Evolutionary conservation across 2,888 invertebrate species (phyloP).

Genomic region (Leptopterna dolabrata): DNA sequence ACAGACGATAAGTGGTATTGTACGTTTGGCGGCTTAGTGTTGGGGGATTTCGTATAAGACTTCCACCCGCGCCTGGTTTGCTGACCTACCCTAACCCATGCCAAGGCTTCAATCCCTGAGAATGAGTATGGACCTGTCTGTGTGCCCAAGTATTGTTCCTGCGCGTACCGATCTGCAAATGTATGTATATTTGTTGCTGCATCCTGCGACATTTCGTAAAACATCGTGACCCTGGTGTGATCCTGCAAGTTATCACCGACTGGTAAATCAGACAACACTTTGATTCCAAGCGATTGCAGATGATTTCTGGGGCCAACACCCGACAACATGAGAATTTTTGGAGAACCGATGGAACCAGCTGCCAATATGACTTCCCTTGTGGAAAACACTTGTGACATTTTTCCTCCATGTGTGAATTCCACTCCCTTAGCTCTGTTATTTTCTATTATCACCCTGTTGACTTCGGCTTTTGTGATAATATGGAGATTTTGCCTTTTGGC

Average conservation of each 20-base stretch:
- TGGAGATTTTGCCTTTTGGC: conserved; percentile 80
- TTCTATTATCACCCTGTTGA: conserved; percentile 68
- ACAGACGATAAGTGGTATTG: conserved; percentile 18
- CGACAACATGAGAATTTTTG: conserved; percentile 81
- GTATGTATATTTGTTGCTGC: not conserved
- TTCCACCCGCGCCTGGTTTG: not conserved
- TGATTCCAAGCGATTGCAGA: conserved; percentile 66
- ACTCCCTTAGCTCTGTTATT: conserved; percentile 85
- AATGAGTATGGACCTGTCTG: conserved; percentile 23
- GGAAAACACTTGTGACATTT: conserved; percentile 76
- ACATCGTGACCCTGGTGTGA: conserved; percentile 56
- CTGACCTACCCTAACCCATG: conserved; percentile 1
- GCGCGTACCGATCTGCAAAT: not conserved
- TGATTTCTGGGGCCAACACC: conserved; percentile 80
- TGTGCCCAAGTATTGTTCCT: conserved; percentile 3
- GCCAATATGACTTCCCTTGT: conserved; percentile 84
- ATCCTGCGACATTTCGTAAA: not conserved
- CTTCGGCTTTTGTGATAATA: conserved; percentile 82
- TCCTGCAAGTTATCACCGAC: conserved; percentile 62
- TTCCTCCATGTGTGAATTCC: conserved; percentile 79
- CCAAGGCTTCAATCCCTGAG: conserved; percentile 37
- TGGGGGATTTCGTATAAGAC: not conserved
- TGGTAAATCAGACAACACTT: conserved; percentile 58
- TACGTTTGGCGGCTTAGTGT: conserved; percentile 32
- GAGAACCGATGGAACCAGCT: conserved; percentile 85